A percentile compares a stretch with the other conserved stretches of the same genome.
Conservation (phyloP, 2,113 vertebrate genomes). For the Protobothrops mucrosquamatus region DNA sequence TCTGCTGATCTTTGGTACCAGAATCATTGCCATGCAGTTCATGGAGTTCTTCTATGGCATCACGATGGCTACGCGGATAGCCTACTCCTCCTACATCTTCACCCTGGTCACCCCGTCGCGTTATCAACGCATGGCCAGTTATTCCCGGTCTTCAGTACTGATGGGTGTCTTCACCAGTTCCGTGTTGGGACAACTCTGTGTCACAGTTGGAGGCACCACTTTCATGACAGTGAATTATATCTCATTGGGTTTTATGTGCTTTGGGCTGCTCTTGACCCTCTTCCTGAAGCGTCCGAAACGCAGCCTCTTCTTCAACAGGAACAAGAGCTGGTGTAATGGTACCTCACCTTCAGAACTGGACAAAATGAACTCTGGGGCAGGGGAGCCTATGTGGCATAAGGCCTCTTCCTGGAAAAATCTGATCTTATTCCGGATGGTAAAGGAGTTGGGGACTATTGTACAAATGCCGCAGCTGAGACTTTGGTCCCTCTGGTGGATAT, state of each 20-base stretch:
- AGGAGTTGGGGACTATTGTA: conserved; percentile 66
- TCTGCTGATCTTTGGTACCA: conserved; percentile 76
- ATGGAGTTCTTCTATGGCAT: conserved; percentile 95
- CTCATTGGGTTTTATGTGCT: conserved; percentile 83
- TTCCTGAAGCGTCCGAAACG: conserved; percentile 84
- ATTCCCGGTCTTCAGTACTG: conserved; percentile 83
- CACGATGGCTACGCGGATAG: conserved; percentile 91
- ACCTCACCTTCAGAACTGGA: conserved; percentile 54
- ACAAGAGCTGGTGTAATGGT: accelerated
- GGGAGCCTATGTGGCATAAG: not conserved
- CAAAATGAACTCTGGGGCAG: conserved; percentile 41
- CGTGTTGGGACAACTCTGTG: conserved; percentile 84
- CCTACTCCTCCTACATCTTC: conserved; percentile 98
- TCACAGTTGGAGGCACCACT: conserved; percentile 59
- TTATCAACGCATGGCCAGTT: conserved; percentile 91
- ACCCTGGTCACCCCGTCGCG: conserved; percentile 77
- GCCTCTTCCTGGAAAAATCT: conserved; percentile 60
- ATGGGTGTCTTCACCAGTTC: conserved; percentile 93
- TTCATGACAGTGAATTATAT: conserved; percentile 74
- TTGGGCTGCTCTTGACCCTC: conserved; percentile 76
- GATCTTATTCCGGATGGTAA: conserved; percentile 75
- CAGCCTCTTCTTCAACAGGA: conserved; percentile 90
- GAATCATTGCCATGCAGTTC: conserved; percentile 84
- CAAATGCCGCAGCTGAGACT: conserved; percentile 79
- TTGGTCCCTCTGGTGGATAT: conserved; percentile 96